phyloP scores from a whole-genome alignment of 1,140 invertebrate genomes.

The Macrobrachium nipponense region DNA sequence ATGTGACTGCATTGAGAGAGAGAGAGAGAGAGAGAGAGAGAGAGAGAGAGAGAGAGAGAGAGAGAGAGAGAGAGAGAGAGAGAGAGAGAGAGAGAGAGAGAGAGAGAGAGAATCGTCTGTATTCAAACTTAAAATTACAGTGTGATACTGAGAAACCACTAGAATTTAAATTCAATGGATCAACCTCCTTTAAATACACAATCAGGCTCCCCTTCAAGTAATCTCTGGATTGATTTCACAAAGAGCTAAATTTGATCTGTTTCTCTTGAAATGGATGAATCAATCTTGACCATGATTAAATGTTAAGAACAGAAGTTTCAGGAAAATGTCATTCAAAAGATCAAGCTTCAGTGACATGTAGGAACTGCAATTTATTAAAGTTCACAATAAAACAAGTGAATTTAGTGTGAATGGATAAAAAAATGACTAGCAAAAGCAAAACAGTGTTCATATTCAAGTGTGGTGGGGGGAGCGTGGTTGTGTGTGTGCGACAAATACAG shows the following conservation, averaged over 20 bases:
- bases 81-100: too few relatives aligned
- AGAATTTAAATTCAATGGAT: neutral
- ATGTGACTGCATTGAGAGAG: too few relatives aligned
- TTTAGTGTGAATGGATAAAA: neutral
- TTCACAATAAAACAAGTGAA: neutral
- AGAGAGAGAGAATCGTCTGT: neutral
- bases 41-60: too few relatives aligned
- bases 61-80: too few relatives aligned
- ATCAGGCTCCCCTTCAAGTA: constrained; percentile 11
- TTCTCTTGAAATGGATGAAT: too few relatives aligned
- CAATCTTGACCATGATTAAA: too few relatives aligned
- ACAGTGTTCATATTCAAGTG: neutral
- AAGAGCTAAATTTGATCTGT: too few relatives aligned
- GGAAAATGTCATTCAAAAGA: too few relatives aligned
- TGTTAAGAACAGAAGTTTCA: too few relatives aligned
- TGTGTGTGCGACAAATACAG: constrained; percentile 43
- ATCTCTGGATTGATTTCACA: neutral
- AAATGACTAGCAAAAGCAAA: neutral
- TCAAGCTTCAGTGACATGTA: too few relatives aligned
- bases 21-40: too few relatives aligned
- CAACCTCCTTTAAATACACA: constrained; percentile 6
- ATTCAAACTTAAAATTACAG: neutral
- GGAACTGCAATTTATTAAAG: too few relatives aligned
- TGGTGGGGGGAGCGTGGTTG: constrained; percentile 11
- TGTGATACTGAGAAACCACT: neutral